Evolutionary conservation across 1,140 invertebrate genomes (phyloP), one percentile per base, ranked within the genome.

Genomic region (Scaptodrosophila lebanonensis): DNA sequence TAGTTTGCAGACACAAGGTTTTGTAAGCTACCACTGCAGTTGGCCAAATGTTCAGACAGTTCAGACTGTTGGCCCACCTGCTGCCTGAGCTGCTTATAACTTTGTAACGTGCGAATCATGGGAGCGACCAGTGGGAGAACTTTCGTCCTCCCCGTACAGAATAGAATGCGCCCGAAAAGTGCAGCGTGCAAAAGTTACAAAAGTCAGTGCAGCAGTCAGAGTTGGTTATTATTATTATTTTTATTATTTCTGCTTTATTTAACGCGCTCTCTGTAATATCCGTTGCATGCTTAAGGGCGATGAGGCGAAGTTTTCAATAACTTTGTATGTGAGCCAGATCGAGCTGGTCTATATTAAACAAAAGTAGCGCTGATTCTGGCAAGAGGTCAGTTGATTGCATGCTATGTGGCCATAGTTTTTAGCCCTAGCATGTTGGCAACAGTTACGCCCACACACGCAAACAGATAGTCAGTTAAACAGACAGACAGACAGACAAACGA

Each of bases 81-180:
- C 45, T 64, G 56, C 54, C 38, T 70, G 73, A 79, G 73, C 73
- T 65, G 73, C 73, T 77, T 77, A 79, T 65, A 77, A 79, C 48
- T 77, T 77, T 67, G 59, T 43, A 63, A 60, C 47, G 49, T 60
- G 42, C 40, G 25, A 27, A 33, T 20, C 18, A 18, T 45, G 16
- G 17, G 22, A 36, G 8, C 8, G 8, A 25, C 22, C n/a, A n/a
- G n/a, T 25, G 8, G 32, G 16, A 6, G 36, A 45, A 42, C 16
- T 44, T 20, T 44, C 44, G 38, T 3, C 39, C 51, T 39, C 56
- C 33, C 35, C 20, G 48, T 52, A 48, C 58, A 57, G 63, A 42
- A 60, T 60, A 35, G 73, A 45, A 61, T 60, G 56, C 68, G 66
- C 63, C 59, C 51, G 62, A 56, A 58, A 66, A 66, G 52, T 60